Base-by-base conservation (phyloP, 2,888 invertebrate genomes). In the Hemaris fuciformis region DNA sequence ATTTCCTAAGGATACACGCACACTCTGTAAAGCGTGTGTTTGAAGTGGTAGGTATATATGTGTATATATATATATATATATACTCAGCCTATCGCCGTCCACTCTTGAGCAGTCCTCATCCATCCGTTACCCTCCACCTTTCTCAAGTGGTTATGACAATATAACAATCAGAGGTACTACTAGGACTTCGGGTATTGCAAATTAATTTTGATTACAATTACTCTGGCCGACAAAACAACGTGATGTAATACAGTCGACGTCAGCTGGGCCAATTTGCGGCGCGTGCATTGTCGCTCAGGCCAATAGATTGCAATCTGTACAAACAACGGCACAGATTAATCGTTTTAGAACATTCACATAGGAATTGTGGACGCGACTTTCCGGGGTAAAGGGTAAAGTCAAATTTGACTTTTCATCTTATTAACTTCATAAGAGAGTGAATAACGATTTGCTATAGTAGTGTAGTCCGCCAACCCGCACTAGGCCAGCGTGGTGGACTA, bases 191-290 rank as follows among this genome's bases (percentile, higher is more conserved):
- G n/a, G 34, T 13, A 48, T 27, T 53, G 45, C 22, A 22, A 23
- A 46, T 23, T 23, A 46, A 46, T 23, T 46, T 23, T 10, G 43
- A 46, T 46, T 46, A 46, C 45, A 46, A 38, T 38, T 38, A n/a
- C 45, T n/a, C 8, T 48, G 27, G 6, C 25, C 18, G 4, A 41
- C 57, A 38, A 53, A 31, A 27, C 34, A 31, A 7, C 5, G 38
- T 38, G 41, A 38, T 23, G n/a, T 13, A 7, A 23, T 1, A 27
- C 25, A 38, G 41, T 13, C 34, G 18, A 41, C 38, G 57, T 65
- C 68, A 64, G 66, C 60, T 65, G 63, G 67, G 66, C 68, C 74
- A 76, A 76, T 74, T 78, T 75, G 73, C 66, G 71, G 69, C 65
- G 67, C 61, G 68, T 60, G 67, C 69, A 74, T 67, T 70, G 74